These are phyloP conservation scores for Agrochola lota DNA, from an alignment of 2,888 invertebrate species.

Conservation along the genomic window DNA sequence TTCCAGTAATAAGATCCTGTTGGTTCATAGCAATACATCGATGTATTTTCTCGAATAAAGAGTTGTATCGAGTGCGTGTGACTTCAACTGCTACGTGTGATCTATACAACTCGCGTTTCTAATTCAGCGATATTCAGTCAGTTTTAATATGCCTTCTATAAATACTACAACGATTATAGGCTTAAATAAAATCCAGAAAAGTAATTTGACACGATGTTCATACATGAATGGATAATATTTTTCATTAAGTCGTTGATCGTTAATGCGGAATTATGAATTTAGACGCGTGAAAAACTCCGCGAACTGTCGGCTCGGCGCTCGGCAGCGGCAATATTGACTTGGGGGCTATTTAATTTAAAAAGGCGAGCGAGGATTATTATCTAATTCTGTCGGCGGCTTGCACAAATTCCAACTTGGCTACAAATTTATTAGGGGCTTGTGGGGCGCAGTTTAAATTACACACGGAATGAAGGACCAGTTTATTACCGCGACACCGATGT, in stretches of 20 bases:
- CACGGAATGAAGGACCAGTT: constrained; percentile 63
- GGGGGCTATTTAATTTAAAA: constrained; percentile 76
- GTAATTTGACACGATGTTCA: constrained; percentile 40
- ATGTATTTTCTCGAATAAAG: constrained; percentile 20
- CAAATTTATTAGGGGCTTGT: constrained; percentile 68
- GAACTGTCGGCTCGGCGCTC: constrained; percentile 17
- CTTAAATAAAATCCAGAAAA: constrained; percentile 40
- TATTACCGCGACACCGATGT: constrained; percentile 58
- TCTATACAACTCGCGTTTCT: neutral
- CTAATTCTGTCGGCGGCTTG: constrained; percentile 72
- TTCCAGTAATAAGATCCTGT: constrained; percentile 94
- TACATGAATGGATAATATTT: constrained; percentile 63
- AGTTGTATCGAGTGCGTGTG: neutral
- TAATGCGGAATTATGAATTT: constrained; percentile 72
- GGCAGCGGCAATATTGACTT: constrained; percentile 69
- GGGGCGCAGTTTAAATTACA: constrained; percentile 60
- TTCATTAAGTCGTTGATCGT: constrained; percentile 72
- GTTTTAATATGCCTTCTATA: neutral
- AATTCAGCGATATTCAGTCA: neutral
- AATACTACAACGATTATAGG: constrained; percentile 8
- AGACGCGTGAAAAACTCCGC: constrained; percentile 66
- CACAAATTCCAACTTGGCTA: constrained; percentile 67
- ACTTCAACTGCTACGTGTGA: neutral
- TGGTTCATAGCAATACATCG: constrained; percentile 65
- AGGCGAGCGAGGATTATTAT: constrained; percentile 73